Evolutionary conservation across 1,140 invertebrate species (phyloP), one percentile per base, ranked within the genome.

Genomic region (Rhynchophorus ferrugineus): DNA sequence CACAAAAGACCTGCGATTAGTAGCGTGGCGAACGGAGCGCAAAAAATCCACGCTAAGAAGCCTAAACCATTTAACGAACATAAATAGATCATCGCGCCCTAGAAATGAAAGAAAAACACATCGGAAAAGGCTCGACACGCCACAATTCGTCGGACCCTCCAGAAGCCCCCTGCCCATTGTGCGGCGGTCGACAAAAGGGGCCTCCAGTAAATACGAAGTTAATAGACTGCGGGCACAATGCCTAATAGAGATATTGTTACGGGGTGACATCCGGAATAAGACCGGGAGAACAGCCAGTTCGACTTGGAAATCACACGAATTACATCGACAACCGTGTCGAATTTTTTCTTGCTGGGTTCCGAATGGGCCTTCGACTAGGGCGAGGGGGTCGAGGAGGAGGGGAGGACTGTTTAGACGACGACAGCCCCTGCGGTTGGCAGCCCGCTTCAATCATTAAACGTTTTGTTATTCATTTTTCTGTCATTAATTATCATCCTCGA

Each of bases 201-300:
- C 44, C 51, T 48, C 52, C 59, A 57, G 24, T 63, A 63, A 63
- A 61, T 61, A 60, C 58, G n/a, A 61, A 61, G 52, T 61, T 61
- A 61, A 61, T 61, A 61, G 58, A 61, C 50, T 61, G 18, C 33
- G 24, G 33, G 35, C 49, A 61, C 60, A 61, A 61, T 61, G 46
- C 49, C 51, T 61, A 61, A 61, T 61, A 61, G 60, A 61, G 60
- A 61, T 62, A 59, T 61, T 61, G 59, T 61, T 59, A 46, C 34
- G 24, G 61, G 33, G 53, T 55, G 57, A 61, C 59, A 61, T 55
- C 59, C 59, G 59, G 60, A 60, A 58, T 49, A 56, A 56, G 60
- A 44, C 50, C 13, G 37, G 33, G 46, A 46, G 50, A 34, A 20
- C 42, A 24, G 43, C 48, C 45, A 48, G 50, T 52, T 48, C 41